A percentile compares a stretch with the other conserved stretches of the same genome.
These are phyloP conservation scores for Vannuccia rotundouncinata DNA, from an alignment of 2,888 invertebrate genomes.

Conservation along the genomic window DNA sequence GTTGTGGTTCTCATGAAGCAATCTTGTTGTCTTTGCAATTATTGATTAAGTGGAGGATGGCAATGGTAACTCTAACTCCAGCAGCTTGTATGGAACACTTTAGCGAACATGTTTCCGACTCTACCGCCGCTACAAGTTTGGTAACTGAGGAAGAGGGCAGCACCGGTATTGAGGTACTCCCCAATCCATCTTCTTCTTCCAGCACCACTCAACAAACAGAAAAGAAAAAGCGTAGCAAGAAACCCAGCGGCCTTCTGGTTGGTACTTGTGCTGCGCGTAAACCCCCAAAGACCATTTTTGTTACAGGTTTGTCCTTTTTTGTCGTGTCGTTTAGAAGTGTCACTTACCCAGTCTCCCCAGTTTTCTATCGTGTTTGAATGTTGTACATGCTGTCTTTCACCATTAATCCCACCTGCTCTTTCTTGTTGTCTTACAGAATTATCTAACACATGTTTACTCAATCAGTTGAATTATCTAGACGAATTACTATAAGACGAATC, in stretches of 20 bases:
- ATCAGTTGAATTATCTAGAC: no score
- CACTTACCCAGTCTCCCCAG: no score
- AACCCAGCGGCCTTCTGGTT: neutral
- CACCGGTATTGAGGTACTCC: no score
- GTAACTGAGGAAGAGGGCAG: neutral
- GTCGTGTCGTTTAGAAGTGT: no score
- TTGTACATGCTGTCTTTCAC: no score
- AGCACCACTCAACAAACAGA: neutral
- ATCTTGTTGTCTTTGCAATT: neutral
- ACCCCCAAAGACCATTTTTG: neutral
- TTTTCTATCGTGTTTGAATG: no score
- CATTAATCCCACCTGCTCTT: no score
- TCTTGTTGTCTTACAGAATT: no score
- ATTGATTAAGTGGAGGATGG: neutral
- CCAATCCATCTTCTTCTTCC: slow-evolving; percentile 3
- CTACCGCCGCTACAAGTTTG: neutral
- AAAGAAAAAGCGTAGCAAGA: neutral
- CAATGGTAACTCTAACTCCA: neutral
- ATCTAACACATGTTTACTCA: no score
- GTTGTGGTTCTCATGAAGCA: neutral
- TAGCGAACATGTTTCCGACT: neutral
- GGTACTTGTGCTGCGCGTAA: neutral
- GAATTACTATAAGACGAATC: no score
- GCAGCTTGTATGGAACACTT: neutral
- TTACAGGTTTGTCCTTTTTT: neutral